A percentile compares a stretch with the other conserved stretches of the same genome.
These are phyloP conservation scores for Chrysotoxum bicinctum DNA, from an alignment of 2,888 invertebrate species.

Conservation along the genomic window DNA sequence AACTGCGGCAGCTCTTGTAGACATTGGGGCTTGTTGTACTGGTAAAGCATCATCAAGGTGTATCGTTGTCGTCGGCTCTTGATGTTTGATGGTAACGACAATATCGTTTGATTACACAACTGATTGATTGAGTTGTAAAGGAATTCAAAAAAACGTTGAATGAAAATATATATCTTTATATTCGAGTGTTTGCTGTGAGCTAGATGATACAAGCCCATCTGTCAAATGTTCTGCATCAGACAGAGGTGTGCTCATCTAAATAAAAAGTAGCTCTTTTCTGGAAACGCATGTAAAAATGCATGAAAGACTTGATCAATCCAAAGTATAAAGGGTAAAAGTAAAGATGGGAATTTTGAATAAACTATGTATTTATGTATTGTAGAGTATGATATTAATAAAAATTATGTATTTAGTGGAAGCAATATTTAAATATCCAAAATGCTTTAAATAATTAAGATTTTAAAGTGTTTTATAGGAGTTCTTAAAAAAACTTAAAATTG, in stretches of 20 bases:
- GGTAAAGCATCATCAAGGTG: background rate
- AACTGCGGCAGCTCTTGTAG: conserved; percentile 10
- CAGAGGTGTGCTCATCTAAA: conserved; percentile 17
- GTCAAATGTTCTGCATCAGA: background rate
- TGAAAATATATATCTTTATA: background rate
- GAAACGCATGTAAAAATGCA: conserved; percentile 10
- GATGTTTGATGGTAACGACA: conserved; percentile 22
- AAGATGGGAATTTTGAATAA: background rate
- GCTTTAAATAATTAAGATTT: too few relatives aligned
- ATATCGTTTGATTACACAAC: conserved; percentile 19
- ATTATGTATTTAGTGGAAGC: too few relatives aligned
- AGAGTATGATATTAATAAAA: too few relatives aligned
- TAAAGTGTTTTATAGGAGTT: too few relatives aligned
- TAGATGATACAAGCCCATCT: conserved; percentile 23
- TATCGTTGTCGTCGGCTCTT: background rate
- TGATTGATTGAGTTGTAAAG: conserved; percentile 22
- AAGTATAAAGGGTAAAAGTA: background rate
- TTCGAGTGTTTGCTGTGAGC: background rate
- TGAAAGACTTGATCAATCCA: background rate
- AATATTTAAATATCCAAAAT: too few relatives aligned
- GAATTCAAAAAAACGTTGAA: conserved; percentile 1
- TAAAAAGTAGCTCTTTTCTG: background rate
- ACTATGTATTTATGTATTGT: too few relatives aligned
- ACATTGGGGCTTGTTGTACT: conserved; percentile 22
- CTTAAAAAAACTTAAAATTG: too few relatives aligned